Base-by-base conservation (phyloP, 2,113 vertebrate genomes). In the Pteruthius melanotis region DNA sequence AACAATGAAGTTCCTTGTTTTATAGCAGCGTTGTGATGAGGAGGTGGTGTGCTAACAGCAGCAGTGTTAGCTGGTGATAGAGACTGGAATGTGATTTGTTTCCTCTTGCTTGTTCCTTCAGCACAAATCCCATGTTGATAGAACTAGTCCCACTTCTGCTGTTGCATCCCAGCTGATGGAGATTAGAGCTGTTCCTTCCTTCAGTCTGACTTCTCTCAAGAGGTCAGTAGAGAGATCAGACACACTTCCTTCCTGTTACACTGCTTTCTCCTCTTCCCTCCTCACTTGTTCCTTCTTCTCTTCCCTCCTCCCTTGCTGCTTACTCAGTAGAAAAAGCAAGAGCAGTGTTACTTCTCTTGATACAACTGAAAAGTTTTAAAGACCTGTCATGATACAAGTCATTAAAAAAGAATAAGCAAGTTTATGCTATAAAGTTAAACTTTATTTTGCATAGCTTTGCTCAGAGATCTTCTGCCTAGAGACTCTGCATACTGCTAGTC, bases 141-240 rank as follows among this genome's bases (percentile, higher is more conserved):
- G 95, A 93, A 92, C 95, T 97, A 97, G 90, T 96, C 90, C 95
- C 94, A 94, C 91, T 95, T 94, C 93, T 90, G 88, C 96, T 97
- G 76, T 97, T 96, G 83, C 65, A 74, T 60, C 80, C 87, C 92
- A 97, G 87, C 92, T 92, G 89, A 80, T 95, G 92, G 95, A 96
- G 95, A 89, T 74, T 91, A 96, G 94, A 96, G 95, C 93, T 97
- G 95, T 91, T 96, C 85, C 91, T 97, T 94, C 85, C 94, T 96
- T 97, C 97, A 96, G 93, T 97, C 96, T 97, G 97, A 97, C 96
- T 96, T 98, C 96, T 98, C 88, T 98, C n/a, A 59, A 94, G 97
- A 98, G 89, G 95, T 97, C 97, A 97, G 97, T 94, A 95, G 97
- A 96, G 94, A 97, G 95, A 89, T 96, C 93, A 97, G 96, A 95